These are phyloP conservation scores for Acanthosepion pharaonis DNA, from an alignment of 2,888 invertebrate species.

Conservation along the genomic window DNA sequence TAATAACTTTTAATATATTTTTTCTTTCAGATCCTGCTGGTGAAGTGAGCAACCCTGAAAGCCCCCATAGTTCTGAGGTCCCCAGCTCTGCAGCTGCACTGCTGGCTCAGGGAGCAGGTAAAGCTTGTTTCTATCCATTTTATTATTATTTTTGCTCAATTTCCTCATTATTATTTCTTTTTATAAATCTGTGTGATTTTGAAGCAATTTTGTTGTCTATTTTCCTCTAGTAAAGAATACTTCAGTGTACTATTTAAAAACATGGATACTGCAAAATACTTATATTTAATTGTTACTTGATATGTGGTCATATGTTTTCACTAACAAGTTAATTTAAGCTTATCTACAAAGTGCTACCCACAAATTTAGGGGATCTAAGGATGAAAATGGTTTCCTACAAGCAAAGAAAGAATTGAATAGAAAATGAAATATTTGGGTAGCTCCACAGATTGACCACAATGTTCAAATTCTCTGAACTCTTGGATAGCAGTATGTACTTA, in stretches of 20 bases:
- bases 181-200: not conserved
- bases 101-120: slow-evolving; percentile 81
- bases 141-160: not conserved
- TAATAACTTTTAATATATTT: not conserved
- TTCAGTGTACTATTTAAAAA: not conserved
- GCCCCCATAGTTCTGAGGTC: slow-evolving; percentile 63
- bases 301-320: not conserved
- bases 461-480: too few relatives aligned
- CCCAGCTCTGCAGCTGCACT: slow-evolving; percentile 74
- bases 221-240: not conserved
- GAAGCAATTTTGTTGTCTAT: not conserved
- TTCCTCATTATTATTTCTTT: not conserved
- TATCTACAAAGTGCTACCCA: not conserved
- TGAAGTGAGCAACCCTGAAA: slow-evolving; percentile 58
- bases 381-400: not conserved
- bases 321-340: not conserved
- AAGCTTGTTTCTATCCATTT: slow-evolving; percentile 49
- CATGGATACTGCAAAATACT: not conserved
- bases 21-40: slow-evolving; percentile 54
- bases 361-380: not conserved
- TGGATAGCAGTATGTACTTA: too few relatives aligned
- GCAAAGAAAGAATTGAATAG: not conserved
- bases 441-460: too few relatives aligned
- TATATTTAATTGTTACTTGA: not conserved
- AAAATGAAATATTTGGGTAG: not conserved